These are phyloP conservation scores for Amaurobius ferox DNA, from an alignment of 2,888 invertebrate genomes.

Conservation along the genomic window DNA sequence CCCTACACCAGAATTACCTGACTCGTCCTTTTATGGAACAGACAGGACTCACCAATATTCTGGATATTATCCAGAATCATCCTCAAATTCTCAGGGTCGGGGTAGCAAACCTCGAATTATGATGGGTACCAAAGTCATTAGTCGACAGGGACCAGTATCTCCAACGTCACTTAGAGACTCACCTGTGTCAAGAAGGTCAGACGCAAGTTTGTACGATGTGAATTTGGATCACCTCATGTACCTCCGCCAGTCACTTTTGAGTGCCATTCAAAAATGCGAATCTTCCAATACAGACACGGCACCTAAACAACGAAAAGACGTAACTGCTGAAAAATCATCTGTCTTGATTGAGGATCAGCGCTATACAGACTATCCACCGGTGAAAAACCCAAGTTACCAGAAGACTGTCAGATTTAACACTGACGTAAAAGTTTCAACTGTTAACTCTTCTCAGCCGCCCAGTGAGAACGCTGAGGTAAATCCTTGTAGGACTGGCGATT, in stretches of 20 bases:
- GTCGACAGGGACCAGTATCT: slow-evolving; percentile 53
- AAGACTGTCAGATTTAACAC: slow-evolving; percentile 74
- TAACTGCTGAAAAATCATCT: background rate
- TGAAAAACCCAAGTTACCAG: slow-evolving; percentile 52
- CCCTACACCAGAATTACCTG: slow-evolving; percentile 77
- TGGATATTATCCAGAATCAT: slow-evolving; percentile 65
- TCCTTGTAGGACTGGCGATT: background rate
- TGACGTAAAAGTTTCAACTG: slow-evolving; percentile 65
- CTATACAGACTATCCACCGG: slow-evolving; percentile 15
- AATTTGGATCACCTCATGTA: slow-evolving; percentile 76
- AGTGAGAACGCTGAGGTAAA: slow-evolving; percentile 16
- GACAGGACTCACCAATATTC: slow-evolving; percentile 39
- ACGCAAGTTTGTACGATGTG: slow-evolving; percentile 70
- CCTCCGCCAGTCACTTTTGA: slow-evolving; percentile 75
- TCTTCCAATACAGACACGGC: slow-evolving; percentile 59
- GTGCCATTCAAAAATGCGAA: slow-evolving; percentile 76
- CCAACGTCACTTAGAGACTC: slow-evolving; percentile 35
- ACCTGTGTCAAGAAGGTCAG: slow-evolving; percentile 60
- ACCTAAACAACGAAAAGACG: slow-evolving; percentile 1
- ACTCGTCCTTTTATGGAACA: slow-evolving; percentile 75
- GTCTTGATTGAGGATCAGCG: slow-evolving; percentile 37
- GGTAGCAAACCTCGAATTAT: slow-evolving; percentile 76
- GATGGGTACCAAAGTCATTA: slow-evolving; percentile 77
- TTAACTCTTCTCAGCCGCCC: slow-evolving; percentile 17
- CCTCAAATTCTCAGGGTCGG: slow-evolving; percentile 22